Evolutionary conservation across 2,888 invertebrate genomes (phyloP), one percentile per base, ranked within the genome.

Genomic region (Ametastegia equiseti): DNA sequence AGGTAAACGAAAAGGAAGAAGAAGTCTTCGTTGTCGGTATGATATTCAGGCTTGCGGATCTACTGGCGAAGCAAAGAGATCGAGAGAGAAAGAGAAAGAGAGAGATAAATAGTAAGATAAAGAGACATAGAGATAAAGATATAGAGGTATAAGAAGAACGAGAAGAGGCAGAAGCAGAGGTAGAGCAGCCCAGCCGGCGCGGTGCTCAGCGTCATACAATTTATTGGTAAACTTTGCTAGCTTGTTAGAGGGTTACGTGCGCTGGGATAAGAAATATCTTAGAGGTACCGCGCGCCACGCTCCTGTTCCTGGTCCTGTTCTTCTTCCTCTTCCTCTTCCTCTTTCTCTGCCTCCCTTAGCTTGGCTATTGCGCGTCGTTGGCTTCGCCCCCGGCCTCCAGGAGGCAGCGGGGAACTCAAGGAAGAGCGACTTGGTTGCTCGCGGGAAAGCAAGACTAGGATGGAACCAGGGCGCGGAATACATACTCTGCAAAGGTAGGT

Each of bases 221-320:
- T 91, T 91, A 91, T 91, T 90, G 91, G 91, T 91, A 91, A 91
- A 91, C 91, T 91, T 91, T 91, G 89, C 88, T 88, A 87, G 91
- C 91, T 91, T 90, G 91, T 91, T 91, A 91, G 91, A 88, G 88
- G 88, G 88, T 88, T 91, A 91, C 91, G 91, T 90, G 91, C 90
- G 86, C 89, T 88, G 91, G 90, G 89, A 91, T 91, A 91, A 91
- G 91, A 91, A 91, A 89, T 89, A 90, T 89, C 88, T 85, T 67
- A 81, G 79, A 84, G 86, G 83, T 73, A 60, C 75, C 82, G 57
- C 83, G 75, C 80, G 71, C 47, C 27, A 27, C 15, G 47, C 65
- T 82, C 69, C 57, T 30, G 81, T 33, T 42, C 65, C 77, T 80
- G 79, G 47, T 79, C 80, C 54, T 54, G 60, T 39, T 80, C 80